phyloP scores from a whole-genome alignment of 2,888 invertebrate species.

The Polietes domitor region DNA sequence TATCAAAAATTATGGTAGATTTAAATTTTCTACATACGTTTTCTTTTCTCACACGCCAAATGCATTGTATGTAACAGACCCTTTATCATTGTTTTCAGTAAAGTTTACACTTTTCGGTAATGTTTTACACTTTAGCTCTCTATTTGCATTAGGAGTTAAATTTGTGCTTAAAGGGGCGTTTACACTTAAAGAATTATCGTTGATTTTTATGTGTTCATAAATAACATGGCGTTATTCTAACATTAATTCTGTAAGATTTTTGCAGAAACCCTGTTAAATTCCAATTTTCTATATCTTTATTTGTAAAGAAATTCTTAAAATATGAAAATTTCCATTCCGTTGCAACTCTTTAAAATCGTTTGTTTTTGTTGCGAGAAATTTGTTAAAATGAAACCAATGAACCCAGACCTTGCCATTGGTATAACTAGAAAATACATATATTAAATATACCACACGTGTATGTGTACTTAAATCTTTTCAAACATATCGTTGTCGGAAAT shows the following conservation, averaged over 20 bases:
- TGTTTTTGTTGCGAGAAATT: not conserved
- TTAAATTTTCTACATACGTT: no score
- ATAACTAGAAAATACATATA: slow-evolving; percentile 28
- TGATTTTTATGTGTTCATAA: no score
- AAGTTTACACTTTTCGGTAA: no score
- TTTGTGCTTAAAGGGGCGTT: no score
- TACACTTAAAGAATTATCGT: no score
- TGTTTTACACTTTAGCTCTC: no score
- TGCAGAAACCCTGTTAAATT: not conserved
- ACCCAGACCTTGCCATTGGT: slow-evolving; percentile 5
- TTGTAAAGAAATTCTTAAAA: slow-evolving; percentile 13
- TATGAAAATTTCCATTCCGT: not conserved
- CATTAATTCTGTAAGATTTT: no score
- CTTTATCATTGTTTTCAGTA: no score
- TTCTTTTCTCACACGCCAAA: no score
- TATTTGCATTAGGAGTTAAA: no score
- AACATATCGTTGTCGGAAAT: not conserved
- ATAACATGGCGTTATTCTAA: not conserved
- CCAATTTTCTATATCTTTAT: not conserved
- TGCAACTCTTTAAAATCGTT: not conserved
- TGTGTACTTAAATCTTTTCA: slow-evolving; percentile 25
- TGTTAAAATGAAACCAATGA: not conserved
- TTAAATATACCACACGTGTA: slow-evolving; percentile 38
- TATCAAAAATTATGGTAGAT: no score
- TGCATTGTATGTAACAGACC: no score